Conservation (phyloP, 1,140 invertebrate genomes). For the Oppia nitens region DNA sequence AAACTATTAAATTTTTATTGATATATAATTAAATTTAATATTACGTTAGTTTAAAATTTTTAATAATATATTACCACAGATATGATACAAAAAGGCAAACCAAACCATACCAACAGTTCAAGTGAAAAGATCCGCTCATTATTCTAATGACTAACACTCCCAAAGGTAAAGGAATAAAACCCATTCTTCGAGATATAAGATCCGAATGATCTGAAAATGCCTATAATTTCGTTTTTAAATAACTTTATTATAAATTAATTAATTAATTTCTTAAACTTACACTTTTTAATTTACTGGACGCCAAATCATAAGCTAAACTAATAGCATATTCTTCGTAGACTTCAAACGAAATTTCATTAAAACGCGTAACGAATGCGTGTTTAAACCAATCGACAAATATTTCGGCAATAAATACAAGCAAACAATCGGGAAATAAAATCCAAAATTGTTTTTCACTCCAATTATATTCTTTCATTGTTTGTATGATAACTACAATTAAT, state of each 20-base stretch:
- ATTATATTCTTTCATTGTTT: conserved; percentile 95
- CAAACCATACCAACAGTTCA: conserved; percentile 41
- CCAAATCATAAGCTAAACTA: conserved; percentile 80
- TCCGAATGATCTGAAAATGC: conserved; percentile 96
- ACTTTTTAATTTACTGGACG: conserved; percentile 67
- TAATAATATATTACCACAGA: conserved; percentile 37
- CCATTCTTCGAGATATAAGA: conserved; percentile 82
- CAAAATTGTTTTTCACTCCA: conserved; percentile 80
- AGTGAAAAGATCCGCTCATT: conserved; percentile 43
- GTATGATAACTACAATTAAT: conserved; percentile 79
- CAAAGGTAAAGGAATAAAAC: conserved; percentile 89
- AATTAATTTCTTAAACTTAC: conserved; percentile 28
- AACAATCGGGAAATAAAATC: conserved; percentile 61
- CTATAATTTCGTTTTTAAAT: conserved; percentile 29
- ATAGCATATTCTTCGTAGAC: conserved; percentile 84
- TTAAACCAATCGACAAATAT: conserved; percentile 94
- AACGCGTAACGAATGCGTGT: conserved; percentile 80
- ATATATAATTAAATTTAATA: neutral
- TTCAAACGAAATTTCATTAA: conserved; percentile 82
- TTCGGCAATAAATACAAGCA: conserved; percentile 69
- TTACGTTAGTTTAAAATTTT: neutral
- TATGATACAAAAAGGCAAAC: conserved; percentile 55
- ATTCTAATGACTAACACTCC: conserved; percentile 77
- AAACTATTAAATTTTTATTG: conserved; percentile 33
- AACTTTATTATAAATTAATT: neutral